Conservation (phyloP, 2,113 vertebrate species). For the Cavia porcellus region DNA sequence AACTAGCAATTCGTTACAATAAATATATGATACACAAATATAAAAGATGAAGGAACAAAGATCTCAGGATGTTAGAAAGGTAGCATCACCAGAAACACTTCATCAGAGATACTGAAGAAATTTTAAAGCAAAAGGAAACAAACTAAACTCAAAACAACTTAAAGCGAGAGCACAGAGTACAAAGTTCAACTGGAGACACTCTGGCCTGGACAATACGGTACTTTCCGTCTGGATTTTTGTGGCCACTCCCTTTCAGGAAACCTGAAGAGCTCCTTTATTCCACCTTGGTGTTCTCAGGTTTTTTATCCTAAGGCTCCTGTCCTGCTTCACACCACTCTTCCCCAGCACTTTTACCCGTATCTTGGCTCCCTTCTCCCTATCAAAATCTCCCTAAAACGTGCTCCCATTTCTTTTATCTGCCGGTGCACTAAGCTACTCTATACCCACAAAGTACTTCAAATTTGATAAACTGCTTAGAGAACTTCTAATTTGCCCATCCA, state of each 20-base stretch:
- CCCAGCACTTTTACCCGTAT: fast-evolving
- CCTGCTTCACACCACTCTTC: neutral
- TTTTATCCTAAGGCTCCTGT: neutral
- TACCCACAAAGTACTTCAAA: neutral
- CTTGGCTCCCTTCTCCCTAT: neutral
- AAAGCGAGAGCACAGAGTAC: neutral
- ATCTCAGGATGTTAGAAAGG: neutral
- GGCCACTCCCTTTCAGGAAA: fast-evolving
- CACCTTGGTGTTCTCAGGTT: neutral
- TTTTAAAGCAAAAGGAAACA: neutral
- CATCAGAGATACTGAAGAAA: neutral
- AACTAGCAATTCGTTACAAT: neutral
- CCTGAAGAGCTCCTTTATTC: too few species aligned
- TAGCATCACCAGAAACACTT: neutral
- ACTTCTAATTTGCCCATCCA: neutral
- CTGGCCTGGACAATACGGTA: neutral
- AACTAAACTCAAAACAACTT: neutral
- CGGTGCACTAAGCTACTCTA: neutral
- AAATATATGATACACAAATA: neutral
- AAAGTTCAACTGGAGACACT: neutral
- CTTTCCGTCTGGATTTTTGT: neutral
- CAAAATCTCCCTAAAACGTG: too few species aligned
- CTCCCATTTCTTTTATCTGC: neutral
- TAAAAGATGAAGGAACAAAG: neutral
- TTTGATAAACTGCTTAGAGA: neutral